Evolutionary conservation across 2,797 vertebrate genomes (phyloP).

Genomic region (Botia kubotai): DNA sequence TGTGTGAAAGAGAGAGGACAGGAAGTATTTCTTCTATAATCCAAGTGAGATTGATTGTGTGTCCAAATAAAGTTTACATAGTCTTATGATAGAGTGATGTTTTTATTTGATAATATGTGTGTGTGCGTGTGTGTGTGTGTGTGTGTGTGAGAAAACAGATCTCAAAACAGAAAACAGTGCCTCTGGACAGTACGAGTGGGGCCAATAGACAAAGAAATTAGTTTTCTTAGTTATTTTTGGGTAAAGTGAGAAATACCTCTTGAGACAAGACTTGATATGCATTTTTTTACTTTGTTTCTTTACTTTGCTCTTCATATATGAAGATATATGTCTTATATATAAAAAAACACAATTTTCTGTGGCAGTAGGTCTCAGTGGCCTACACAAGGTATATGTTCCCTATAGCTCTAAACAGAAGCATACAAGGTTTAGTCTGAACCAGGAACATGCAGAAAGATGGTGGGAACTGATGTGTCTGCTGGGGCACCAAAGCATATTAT

Average conservation of each 20-base stretch:
- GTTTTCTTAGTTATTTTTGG: slow-evolving; percentile 28
- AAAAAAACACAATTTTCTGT: slow-evolving; percentile 1
- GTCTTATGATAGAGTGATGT: background rate
- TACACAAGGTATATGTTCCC: slow-evolving; percentile 1
- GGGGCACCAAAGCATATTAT: background rate
- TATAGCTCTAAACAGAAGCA: background rate
- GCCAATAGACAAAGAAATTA: slow-evolving; percentile 1
- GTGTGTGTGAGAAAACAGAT: slow-evolving; percentile 8
- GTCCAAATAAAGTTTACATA: slow-evolving; percentile 14
- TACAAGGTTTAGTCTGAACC: background rate
- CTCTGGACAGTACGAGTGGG: background rate
- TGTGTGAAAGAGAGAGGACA: slow-evolving; percentile 11
- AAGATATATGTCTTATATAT: background rate
- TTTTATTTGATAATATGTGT: background rate
- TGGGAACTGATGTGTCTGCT: background rate
- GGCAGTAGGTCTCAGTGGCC: background rate
- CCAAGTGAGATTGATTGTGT: slow-evolving; percentile 34
- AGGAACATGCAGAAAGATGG: background rate
- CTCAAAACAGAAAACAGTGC: background rate
- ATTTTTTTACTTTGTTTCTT: slow-evolving; percentile 18
- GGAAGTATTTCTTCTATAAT: background rate
- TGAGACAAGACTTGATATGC: slow-evolving; percentile 13
- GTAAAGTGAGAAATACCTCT: slow-evolving; percentile 1
- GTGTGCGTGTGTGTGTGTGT: background rate
- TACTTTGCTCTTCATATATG: background rate